Conservation (phyloP, 2,113 vertebrate genomes). For the Dipodomys spectabilis region DNA sequence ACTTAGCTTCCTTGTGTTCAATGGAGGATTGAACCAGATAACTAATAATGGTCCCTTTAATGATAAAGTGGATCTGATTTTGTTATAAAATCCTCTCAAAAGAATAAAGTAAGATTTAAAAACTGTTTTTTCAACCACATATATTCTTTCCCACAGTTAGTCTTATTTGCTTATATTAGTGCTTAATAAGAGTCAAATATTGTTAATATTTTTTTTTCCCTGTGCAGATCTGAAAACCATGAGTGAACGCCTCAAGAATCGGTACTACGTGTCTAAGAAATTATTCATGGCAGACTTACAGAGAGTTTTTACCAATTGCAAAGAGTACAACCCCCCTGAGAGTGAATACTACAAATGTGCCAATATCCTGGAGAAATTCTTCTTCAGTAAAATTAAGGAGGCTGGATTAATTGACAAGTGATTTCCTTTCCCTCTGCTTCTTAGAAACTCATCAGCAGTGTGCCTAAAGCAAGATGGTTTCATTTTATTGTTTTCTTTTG, state of each 20-base stretch:
- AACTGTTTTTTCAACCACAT: background rate
- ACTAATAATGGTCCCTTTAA: background rate
- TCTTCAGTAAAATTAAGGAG: slow-evolving; percentile 99
- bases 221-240: slow-evolving; percentile 97
- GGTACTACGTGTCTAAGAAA: slow-evolving; percentile 98
- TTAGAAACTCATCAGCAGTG: slow-evolving; percentile 77
- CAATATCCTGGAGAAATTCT: slow-evolving; percentile 99
- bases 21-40: slow-evolving; percentile 15
- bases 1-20: slow-evolving; percentile 41
- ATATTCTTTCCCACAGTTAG: background rate
- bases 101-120: background rate
- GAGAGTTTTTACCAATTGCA: slow-evolving; percentile 98
- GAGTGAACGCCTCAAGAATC: slow-evolving; percentile 98
- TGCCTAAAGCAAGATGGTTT: slow-evolving; percentile 81
- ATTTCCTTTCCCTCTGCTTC: slow-evolving; percentile 70
- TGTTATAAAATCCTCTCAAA: background rate
- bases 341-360: slow-evolving; percentile 99
- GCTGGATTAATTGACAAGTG: slow-evolving; percentile 97
- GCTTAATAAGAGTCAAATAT: slow-evolving; percentile 69
- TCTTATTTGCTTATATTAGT: background rate
- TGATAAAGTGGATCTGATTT: slow-evolving; percentile 23
- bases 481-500: slow-evolving; percentile 28
- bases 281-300: slow-evolving; percentile 99
- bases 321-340: slow-evolving; percentile 98
- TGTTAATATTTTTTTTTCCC: slow-evolving; percentile 78